Evolutionary conservation across 2,113 vertebrate genomes (phyloP).

Genomic region (Oriolus oriolus): DNA sequence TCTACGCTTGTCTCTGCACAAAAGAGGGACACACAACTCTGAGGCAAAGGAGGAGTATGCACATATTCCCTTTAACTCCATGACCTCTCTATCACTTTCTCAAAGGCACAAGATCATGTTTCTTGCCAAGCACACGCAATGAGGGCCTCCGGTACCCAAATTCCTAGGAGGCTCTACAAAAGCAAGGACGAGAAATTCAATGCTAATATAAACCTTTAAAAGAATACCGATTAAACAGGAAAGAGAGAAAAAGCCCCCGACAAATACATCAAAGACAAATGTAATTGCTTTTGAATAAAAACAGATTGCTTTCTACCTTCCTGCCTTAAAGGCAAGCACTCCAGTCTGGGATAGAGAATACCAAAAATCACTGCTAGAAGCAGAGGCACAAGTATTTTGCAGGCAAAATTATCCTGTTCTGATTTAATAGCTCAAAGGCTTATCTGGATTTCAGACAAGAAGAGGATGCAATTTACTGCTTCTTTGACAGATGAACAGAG

Average conservation of each 20-base stretch:
- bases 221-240: background rate
- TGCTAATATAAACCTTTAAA: background rate
- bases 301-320: conserved; percentile 38
- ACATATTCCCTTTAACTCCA: background rate
- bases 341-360: background rate
- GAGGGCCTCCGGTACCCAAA: background rate
- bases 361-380: background rate
- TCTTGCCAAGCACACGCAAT: background rate
- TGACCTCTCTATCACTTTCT: background rate
- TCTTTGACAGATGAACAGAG: conserved; percentile 28
- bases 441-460: conserved; percentile 33
- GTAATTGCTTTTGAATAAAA: conserved; percentile 65
- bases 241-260: fast-evolving
- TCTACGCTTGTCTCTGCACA: background rate
- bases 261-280: conserved; percentile 61
- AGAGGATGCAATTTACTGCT: conserved; percentile 13
- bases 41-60: background rate
- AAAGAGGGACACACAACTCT: background rate
- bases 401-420: conserved; percentile 16
- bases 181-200: conserved; percentile 1
- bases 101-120: background rate
- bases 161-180: background rate
- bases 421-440: conserved; percentile 59
- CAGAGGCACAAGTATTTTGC: conserved; percentile 1
- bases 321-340: conserved; percentile 41